Evolutionary conservation across 1,140 invertebrate genomes (phyloP), one percentile per base, ranked within the genome.

Genomic region (Aleiodes sp.): DNA sequence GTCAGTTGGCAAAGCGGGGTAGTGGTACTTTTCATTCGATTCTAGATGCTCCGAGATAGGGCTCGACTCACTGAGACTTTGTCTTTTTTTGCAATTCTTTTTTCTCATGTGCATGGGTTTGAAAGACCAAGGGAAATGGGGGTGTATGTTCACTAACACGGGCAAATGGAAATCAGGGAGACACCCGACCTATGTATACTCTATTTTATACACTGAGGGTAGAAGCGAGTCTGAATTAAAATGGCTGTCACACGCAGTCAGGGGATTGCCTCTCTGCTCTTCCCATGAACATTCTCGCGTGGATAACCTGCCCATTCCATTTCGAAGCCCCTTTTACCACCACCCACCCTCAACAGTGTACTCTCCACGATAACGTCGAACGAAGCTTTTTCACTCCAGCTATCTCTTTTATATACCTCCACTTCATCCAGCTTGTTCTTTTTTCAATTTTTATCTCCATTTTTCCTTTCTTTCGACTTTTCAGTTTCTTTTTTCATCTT

Each of bases 161-260:
- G 73, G 75, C 73, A 80, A 1, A 82, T 77, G 75, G 78, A 77
- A 81, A 81, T 79, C 76, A 72, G 61, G 14, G 52, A 72, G 71
- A 73, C 69, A 71, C 71, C 74, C 75, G 73, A 72, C 41, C 2
- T 43, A 43, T 43, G 39, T 43, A 43, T 43, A 16, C 39, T 43
- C n/a, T 35, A 35, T 43, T 14, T 19, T 2, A 2, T 24, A 26
- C 8, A 56, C 68, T n/a, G 41, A 68, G 70, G 70, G 66, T 70
- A 46, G 43, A 33, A 57, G 31, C 37, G 62, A 74, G 65, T 65
- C 73, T 75, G 65, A 81, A 83, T 81, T 83, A 82, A 83, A 83
- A 82, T 81, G 81, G 80, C 79, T 79, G 79, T 82, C 80, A 80
- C 78, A 75, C 75, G 76, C 80, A 80, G 76, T 68, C 43, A 56